Evolutionary conservation across 2,888 invertebrate genomes (phyloP), one percentile per base, ranked within the genome.

Genomic region (Oxycera nigricornis): DNA sequence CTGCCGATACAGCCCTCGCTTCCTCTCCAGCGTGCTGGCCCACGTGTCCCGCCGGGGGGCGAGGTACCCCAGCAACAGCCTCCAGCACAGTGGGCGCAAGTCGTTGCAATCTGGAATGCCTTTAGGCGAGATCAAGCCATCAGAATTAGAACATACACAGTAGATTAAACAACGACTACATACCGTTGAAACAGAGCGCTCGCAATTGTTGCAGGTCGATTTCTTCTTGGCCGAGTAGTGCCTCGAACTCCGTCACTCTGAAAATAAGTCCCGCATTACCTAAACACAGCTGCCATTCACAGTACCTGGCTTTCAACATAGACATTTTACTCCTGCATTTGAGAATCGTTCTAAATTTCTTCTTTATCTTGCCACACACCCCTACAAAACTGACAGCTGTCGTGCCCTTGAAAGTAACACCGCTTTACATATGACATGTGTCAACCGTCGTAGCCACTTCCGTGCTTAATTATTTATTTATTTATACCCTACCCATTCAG

Each of bases 71-170:
- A 97, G 86, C 67, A 97, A 86, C 22, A 97, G 86, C 86, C 93
- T 94, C 97, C 97, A 97, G 79, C 95, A 94, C 50, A 94, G 83
- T 0, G 96, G 90, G 72, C 97, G 88, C 76, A 92, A 87, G 0
- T 95, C 94, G 78, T 91, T 91, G 79, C 94, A 94, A 82, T 96
- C 96, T 1, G 96, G 96, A 80, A 96, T 91, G 72, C 96, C 96
- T 95, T 80, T 74, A 74, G 79, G 28, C n/a, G 62, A 73, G n/a
- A n/a, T n/a, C n/a, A n/a, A n/a, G n/a, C n/a, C n/a, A n/a, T n/a
- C n/a, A 20, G 24, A 57, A 57, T 20, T 11, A 24, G 1, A 1
- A 11, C 14, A 50, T 14, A n/a, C 6, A 14, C 50, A 2, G 17
- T 22, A 6, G 11, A 55, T 6, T 11, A 20, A 20, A 20, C 22